A percentile compares a stretch with the other conserved stretches of the same genome.
These are phyloP conservation scores for Cichladusa arquata DNA, from an alignment of 2,113 vertebrate species.

Conservation along the genomic window DNA sequence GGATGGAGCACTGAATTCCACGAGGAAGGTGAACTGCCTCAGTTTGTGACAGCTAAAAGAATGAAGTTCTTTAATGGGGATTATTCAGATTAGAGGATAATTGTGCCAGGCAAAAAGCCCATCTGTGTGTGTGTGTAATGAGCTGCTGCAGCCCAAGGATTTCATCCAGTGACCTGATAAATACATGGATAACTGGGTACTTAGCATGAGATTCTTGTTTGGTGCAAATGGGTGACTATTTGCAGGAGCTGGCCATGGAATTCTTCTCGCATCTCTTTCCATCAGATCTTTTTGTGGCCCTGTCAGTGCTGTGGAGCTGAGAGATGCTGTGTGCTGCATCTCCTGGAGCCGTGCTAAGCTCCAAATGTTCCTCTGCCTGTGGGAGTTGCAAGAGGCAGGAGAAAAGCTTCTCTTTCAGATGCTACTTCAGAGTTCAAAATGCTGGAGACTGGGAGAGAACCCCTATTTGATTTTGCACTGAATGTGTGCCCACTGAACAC, in stretches of 20 bases:
- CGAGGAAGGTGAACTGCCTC: neutral
- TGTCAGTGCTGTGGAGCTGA: neutral
- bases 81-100: neutral
- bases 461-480: neutral
- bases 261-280: neutral
- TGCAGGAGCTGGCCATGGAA: neutral
- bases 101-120: neutral
- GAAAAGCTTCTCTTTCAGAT: neutral
- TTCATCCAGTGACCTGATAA: neutral
- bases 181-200: neutral
- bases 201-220: neutral
- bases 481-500: neutral
- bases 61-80: neutral
- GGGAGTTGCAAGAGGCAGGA: neutral
- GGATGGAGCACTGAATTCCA: neutral
- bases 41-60: neutral
- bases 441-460: neutral
- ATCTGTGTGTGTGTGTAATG: neutral
- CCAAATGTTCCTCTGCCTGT: slow-evolving; percentile 25
- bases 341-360: neutral
- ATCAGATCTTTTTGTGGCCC: neutral
- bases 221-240: neutral
- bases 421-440: neutral
- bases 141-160: neutral
- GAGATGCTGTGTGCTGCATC: neutral